These are phyloP conservation scores for Apotomis betuletana DNA, from an alignment of 2,888 invertebrate genomes.

Conservation along the genomic window DNA sequence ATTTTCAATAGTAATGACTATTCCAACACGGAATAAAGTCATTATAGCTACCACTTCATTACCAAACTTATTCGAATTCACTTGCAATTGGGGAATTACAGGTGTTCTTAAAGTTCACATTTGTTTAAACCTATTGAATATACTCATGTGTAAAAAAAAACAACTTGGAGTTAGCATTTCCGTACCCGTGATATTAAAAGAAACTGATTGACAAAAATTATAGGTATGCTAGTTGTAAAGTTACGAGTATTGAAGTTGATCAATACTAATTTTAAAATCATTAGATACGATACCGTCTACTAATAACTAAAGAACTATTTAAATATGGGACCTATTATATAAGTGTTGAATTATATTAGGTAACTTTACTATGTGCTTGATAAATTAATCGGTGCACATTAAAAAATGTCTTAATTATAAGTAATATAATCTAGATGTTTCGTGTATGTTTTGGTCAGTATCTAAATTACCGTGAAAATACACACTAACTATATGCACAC, in stretches of 20 bases:
- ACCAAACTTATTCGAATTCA: constrained; percentile 19
- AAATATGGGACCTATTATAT: neutral
- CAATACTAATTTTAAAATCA: constrained; percentile 55
- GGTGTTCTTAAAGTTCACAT: neutral
- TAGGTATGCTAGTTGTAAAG: constrained; percentile 49
- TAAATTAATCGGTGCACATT: too few species aligned
- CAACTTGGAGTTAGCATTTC: too few species aligned
- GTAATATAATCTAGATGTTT: too few species aligned
- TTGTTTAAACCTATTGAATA: neutral
- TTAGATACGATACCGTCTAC: constrained; percentile 45
- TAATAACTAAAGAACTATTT: neutral
- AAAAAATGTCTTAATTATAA: too few species aligned
- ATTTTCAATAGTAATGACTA: constrained; percentile 32
- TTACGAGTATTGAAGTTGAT: constrained; percentile 49
- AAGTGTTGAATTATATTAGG: too few species aligned
- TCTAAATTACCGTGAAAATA: too few species aligned
- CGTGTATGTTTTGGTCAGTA: too few species aligned
- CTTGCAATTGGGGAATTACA: neutral
- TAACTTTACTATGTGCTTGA: too few species aligned
- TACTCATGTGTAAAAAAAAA: neutral
- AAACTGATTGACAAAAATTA: constrained; percentile 50
- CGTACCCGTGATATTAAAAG: neutral
- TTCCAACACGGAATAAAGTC: constrained; percentile 61
- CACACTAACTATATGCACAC: too few species aligned
- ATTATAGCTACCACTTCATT: constrained; percentile 50